Conservation (phyloP, 37 sponge, comb jelly and placozoan species). For the Hormiphora californensis region DNA sequence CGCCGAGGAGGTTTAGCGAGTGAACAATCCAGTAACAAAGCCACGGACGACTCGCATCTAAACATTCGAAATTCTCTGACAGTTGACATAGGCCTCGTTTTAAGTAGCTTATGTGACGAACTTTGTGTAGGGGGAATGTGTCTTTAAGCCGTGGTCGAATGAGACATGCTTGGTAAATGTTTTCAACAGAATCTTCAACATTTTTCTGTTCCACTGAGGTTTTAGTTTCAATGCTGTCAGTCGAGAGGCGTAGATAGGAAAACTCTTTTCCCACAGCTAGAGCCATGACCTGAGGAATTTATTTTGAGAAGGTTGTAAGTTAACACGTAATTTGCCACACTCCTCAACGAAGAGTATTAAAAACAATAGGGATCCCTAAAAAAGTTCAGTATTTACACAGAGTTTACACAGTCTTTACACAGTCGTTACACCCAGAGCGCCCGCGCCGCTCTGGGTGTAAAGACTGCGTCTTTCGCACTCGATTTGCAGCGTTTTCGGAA, state of each 20-base stretch:
- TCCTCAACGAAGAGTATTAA: too few relatives aligned
- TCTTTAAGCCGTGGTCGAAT: neutral
- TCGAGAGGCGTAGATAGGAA: neutral
- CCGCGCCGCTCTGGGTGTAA: too few relatives aligned
- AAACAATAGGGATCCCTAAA: too few relatives aligned
- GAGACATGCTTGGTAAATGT: slow-evolving; percentile 49
- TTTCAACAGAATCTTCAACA: slow-evolving; percentile 54
- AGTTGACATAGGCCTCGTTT: slow-evolving; percentile 11
- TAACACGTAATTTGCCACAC: too few relatives aligned
- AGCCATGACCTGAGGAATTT: too few relatives aligned
- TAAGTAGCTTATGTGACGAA: slow-evolving; percentile 41
- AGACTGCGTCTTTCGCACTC: too few relatives aligned
- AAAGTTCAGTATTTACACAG: too few relatives aligned
- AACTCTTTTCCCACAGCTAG: neutral
- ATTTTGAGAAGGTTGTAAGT: too few relatives aligned
- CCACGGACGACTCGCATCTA: slow-evolving; percentile 98
- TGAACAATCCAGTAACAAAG: slow-evolving; percentile 93
- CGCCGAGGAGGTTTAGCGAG: slow-evolving; percentile 69
- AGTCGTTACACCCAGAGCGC: too few relatives aligned
- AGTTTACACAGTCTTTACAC: too few relatives aligned
- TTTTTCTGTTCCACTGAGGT: slow-evolving; percentile 55
- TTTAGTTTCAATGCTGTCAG: slow-evolving; percentile 53
- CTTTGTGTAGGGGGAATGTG: neutral
- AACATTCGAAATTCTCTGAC: slow-evolving; percentile 60
- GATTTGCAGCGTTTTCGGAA: too few relatives aligned